These are phyloP conservation scores for Pyrocoelia pectoralis DNA, from an alignment of 2,888 invertebrate genomes.

Conservation along the genomic window DNA sequence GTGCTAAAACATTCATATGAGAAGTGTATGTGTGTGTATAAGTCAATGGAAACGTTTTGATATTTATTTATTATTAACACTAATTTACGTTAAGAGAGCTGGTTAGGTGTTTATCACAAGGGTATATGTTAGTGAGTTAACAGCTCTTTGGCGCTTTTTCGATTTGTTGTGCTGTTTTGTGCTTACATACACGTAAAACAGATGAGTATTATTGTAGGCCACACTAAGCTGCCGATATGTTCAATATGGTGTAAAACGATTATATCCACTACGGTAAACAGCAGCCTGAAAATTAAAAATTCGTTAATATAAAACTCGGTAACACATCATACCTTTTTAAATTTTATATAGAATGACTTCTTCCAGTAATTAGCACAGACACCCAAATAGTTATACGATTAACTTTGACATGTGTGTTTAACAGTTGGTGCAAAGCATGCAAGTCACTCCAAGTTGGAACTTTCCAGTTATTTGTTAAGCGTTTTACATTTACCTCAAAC, in stretches of 20 bases:
- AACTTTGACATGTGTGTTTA: too few relatives aligned
- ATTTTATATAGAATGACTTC: too few relatives aligned
- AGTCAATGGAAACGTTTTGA: slow-evolving; percentile 52
- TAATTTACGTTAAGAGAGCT: slow-evolving; percentile 54
- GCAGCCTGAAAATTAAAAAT: slow-evolving; percentile 72
- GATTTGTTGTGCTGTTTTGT: slow-evolving; percentile 53
- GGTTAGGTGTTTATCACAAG: slow-evolving; percentile 60
- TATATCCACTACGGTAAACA: slow-evolving; percentile 93
- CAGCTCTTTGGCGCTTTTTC: slow-evolving; percentile 58
- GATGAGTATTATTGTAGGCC: slow-evolving; percentile 53
- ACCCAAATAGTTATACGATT: too few relatives aligned
- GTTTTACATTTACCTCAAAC: too few relatives aligned
- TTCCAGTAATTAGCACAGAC: too few relatives aligned
- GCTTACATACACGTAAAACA: slow-evolving; percentile 55
- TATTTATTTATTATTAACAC: slow-evolving; percentile 37
- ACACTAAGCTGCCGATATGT: slow-evolving; percentile 58
- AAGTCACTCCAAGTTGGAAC: too few relatives aligned
- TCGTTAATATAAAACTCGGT: background rate
- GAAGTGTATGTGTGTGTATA: slow-evolving; percentile 20
- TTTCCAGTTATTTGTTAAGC: too few relatives aligned
- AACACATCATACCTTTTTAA: too few relatives aligned
- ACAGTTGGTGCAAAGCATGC: too few relatives aligned
- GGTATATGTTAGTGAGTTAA: slow-evolving; percentile 59
- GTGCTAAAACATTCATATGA: slow-evolving; percentile 21
- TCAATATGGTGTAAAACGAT: slow-evolving; percentile 94